Percentiles rank a stretch among this genome's conserved stretches.
Conservation (phyloP, 2,113 vertebrate genomes). For the Mastomys natalensis region DNA sequence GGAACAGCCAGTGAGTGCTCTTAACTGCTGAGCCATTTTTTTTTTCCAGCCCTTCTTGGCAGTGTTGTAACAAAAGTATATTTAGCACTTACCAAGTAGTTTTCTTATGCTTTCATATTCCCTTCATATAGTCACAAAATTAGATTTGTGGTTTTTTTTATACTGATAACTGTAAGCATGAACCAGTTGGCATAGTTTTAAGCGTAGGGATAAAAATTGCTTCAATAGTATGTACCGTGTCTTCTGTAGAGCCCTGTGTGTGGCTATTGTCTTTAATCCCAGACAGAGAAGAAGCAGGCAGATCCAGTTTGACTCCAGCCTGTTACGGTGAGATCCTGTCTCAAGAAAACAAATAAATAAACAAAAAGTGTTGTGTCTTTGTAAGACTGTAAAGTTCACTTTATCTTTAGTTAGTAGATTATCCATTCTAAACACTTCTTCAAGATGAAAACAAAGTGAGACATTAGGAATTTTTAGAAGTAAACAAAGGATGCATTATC, state of each 20-base stretch:
- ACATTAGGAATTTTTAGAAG: background rate
- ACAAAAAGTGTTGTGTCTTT: conserved; percentile 39
- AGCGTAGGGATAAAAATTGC: conserved; percentile 36
- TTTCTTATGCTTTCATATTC: background rate
- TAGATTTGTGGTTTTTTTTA: conserved; percentile 19
- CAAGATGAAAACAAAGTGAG: conserved; percentile 52
- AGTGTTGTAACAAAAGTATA: background rate
- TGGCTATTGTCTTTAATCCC: background rate
- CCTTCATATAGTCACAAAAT: conserved; percentile 4
- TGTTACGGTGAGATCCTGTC: background rate
- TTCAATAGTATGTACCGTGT: conserved; percentile 53
- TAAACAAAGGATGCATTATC: background rate
- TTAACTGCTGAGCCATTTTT: background rate
- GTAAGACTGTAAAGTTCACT: conserved; percentile 65
- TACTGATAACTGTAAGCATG: background rate
- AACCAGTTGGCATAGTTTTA: conserved; percentile 32
- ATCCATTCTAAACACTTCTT: conserved; percentile 66
- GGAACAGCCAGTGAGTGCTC: background rate
- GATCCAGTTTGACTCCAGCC: background rate
- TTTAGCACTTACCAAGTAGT: background rate
- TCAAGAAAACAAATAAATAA: background rate
- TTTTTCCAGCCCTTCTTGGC: background rate
- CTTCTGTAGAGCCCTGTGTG: background rate
- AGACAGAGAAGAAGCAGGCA: background rate
- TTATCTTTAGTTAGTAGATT: conserved; percentile 67